Conservation (phyloP, 2,797 vertebrate genomes). For the Chiroxiphia lanceolata region DNA sequence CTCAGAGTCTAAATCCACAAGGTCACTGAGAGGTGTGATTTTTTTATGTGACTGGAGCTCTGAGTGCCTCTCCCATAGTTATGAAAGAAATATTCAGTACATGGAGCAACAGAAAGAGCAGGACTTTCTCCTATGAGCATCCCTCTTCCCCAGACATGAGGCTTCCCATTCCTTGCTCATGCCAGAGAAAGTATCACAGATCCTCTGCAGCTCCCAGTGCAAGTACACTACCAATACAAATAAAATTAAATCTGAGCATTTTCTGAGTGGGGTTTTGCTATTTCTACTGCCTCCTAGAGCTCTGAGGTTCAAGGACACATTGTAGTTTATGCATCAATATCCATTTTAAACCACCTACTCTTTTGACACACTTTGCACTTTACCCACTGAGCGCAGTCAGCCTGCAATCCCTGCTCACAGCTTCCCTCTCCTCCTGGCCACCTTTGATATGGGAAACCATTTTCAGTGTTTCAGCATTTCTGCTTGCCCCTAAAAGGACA, state of each 20-base stretch:
- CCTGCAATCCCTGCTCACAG: neutral
- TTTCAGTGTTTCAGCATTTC: neutral
- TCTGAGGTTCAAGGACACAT: neutral
- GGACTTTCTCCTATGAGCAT: rapidly evolving
- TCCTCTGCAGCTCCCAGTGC: rapidly evolving
- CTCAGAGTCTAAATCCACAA: neutral
- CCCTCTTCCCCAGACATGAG: neutral
- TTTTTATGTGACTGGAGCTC: neutral
- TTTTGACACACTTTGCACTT: neutral
- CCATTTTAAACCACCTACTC: neutral
- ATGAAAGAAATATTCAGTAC: neutral
- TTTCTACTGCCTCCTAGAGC: neutral
- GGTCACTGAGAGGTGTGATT: neutral
- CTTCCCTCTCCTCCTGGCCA: neutral
- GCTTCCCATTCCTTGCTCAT: neutral
- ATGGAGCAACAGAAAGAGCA: neutral
- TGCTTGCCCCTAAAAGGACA: neutral
- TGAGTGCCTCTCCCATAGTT: neutral
- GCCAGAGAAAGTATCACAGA: neutral
- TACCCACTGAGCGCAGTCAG: neutral
- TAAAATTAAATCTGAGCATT: neutral
- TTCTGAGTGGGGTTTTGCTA: neutral
- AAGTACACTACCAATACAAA: neutral
- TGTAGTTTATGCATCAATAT: neutral
- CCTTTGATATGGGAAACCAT: neutral